Evolutionary conservation across 2,797 vertebrate species (phyloP), one percentile per base, ranked within the genome.

Genomic region (Sebastes matsubarae): DNA sequence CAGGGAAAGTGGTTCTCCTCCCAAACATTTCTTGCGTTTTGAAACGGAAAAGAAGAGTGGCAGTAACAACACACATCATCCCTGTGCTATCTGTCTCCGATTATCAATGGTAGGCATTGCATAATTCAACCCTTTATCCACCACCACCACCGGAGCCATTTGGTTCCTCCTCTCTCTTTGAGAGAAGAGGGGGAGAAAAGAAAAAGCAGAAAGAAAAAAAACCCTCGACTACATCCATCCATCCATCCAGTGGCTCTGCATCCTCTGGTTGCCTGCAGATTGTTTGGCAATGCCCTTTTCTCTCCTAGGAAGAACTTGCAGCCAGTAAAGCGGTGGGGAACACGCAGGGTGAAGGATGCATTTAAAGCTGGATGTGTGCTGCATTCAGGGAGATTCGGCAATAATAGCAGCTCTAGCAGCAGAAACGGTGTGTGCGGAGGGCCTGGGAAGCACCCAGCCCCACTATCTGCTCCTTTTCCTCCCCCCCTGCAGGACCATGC

Each of bases 401-500:
- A 83, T 86, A 80, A 90, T 69, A 83, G 94, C 91, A 76, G 90
- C 93, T 91, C 83, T 81, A 38, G 36, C 36, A 90, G 88, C 90
- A 87, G 91, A 89, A 86, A 83, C 92, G 76, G 91, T 83, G 83
- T 92, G 91, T 86, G 87, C 90, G 87, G 88, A 87, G 93, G 94
- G 92, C 94, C 93, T 91, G 93, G 94, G 92, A 93, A 94, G 93
- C 89, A 89, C 88, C 93, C 94, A 93, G 93, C 93, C 90, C 93
- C 93, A 91, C 94, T 90, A 93, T 93, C 93, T 94, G 92, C 92
- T 89, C 90, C 91, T 93, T 93, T 94, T 94, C 94, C 93, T 94
- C 92, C 92, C 93, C 91, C 91, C 93, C 93, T 93, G 94, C 94
- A 95, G 94, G 94, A 95, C 86, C 94, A 95, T 95, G 94, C 93